A percentile compares a stretch with the other conserved stretches of the same genome.
Conservation (phyloP, 2,113 vertebrate species). For the Callopanchax toddi region DNA sequence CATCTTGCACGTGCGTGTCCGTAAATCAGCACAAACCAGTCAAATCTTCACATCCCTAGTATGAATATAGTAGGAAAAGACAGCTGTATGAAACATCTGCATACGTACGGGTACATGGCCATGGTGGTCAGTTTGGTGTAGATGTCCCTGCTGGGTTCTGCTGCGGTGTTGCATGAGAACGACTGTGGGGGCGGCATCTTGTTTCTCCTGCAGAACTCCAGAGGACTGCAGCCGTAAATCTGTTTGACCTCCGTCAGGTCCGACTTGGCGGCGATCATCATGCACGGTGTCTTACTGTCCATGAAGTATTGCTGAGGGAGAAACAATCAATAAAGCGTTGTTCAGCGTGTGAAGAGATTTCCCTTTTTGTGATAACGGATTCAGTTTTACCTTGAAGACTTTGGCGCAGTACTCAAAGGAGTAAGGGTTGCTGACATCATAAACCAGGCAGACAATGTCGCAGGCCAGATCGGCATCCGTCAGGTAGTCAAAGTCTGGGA, state of each 20-base stretch:
- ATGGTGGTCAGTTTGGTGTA: constrained; percentile 95
- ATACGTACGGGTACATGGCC: constrained; percentile 98
- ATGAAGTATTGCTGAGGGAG: constrained; percentile 90
- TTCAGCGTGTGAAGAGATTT: background rate
- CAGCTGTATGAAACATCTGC: background rate
- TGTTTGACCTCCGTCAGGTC: constrained; percentile 94
- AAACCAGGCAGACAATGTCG: constrained; percentile 92
- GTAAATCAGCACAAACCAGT: too few species aligned
- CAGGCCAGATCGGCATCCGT: constrained; percentile 89
- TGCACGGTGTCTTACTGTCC: constrained; percentile 93
- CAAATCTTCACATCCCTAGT: too few species aligned
- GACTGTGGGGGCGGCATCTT: constrained; percentile 96
- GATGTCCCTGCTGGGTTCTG: constrained; percentile 89
- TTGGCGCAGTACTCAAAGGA: constrained; percentile 96
- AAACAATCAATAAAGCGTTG: accelerated
- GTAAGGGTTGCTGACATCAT: constrained; percentile 92
- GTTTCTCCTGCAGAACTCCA: constrained; percentile 95
- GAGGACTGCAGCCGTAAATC: constrained; percentile 86
- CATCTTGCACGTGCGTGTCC: too few species aligned
- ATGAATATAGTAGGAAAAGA: background rate
- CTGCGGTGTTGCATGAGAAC: constrained; percentile 90
- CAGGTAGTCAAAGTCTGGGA: constrained; percentile 90
- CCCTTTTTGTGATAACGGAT: background rate
- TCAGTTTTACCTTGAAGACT: constrained; percentile 89
- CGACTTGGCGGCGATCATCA: constrained; percentile 92